phyloP scores from a whole-genome alignment of 2,888 invertebrate species.

The Psococerastis gibbosa region DNA sequence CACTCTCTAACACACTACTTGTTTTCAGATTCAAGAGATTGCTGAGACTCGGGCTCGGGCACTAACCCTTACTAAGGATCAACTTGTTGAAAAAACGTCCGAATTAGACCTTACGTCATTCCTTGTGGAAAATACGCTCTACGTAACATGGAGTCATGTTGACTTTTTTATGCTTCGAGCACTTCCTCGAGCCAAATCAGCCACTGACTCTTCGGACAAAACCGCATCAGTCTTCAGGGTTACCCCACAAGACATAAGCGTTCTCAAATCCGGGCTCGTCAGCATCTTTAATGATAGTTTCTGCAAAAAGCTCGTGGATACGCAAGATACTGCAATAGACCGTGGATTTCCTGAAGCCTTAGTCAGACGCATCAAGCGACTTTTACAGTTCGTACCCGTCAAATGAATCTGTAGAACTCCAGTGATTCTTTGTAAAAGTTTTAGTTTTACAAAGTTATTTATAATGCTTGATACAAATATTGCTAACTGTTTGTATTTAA shows the following conservation, averaged over 20 bases:
- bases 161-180: constrained; percentile 48
- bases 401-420: constrained; percentile 16
- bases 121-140: constrained; percentile 50
- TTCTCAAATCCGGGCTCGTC: constrained; percentile 49
- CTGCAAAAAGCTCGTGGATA: constrained; percentile 49
- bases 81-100: constrained; percentile 31
- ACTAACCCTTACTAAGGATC: constrained; percentile 21
- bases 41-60: constrained; percentile 18
- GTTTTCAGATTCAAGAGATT: constrained; percentile 12
- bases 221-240: constrained; percentile 25
- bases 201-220: constrained; percentile 11
- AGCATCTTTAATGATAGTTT: constrained; percentile 62
- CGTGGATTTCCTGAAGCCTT: constrained; percentile 48
- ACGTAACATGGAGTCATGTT: constrained; percentile 58
- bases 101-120: constrained; percentile 41
- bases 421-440: background rate
- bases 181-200: constrained; percentile 25
- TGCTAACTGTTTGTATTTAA: too few relatives aligned
- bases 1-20: too few relatives aligned
- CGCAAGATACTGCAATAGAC: constrained; percentile 21
- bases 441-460: background rate
- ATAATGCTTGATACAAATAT: background rate
- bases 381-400: constrained; percentile 56
- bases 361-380: constrained; percentile 55
- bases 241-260: constrained; percentile 39